These are phyloP conservation scores for Loripinus fragilis DNA, from an alignment of 2,888 invertebrate species.

Conservation along the genomic window DNA sequence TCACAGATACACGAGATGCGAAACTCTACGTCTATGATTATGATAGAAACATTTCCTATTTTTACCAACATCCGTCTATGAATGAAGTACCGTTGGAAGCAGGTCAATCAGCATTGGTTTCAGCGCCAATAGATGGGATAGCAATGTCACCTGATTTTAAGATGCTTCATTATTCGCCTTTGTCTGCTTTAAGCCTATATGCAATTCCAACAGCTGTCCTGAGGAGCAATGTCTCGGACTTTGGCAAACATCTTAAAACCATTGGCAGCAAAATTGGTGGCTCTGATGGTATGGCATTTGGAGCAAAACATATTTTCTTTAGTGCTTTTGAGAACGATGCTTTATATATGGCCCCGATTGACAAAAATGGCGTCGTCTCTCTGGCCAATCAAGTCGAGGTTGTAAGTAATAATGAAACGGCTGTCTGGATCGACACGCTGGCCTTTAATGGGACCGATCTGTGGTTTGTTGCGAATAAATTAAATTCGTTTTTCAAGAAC, in stretches of 20 bases:
- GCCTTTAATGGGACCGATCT: constrained; percentile 53
- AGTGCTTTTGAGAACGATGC: constrained; percentile 44
- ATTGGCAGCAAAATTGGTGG: constrained; percentile 51
- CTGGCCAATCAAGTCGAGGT: constrained; percentile 21
- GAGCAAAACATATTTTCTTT: constrained; percentile 42
- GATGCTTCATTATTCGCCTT: constrained; percentile 46
- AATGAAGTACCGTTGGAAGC: constrained; percentile 11
- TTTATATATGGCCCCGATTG: constrained; percentile 27
- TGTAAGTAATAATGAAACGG: constrained; percentile 23
- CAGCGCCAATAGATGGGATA: constrained; percentile 53
- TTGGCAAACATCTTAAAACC: constrained; percentile 19
- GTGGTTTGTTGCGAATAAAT: constrained; percentile 58
- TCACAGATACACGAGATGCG: constrained; percentile 49
- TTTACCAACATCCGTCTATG: constrained; percentile 46
- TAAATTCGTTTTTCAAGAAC: constrained; percentile 29
- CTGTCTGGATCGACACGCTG: constrained; percentile 55
- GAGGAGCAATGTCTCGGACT: constrained; percentile 25
- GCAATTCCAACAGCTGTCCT: constrained; percentile 46
- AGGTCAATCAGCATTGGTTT: constrained; percentile 11
- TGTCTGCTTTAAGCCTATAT: constrained; percentile 44
- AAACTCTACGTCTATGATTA: constrained; percentile 52
- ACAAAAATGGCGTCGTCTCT: constrained; percentile 8
- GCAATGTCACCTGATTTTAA: constrained; percentile 53
- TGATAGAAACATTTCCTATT: constrained; percentile 36
- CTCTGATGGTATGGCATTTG: constrained; percentile 55